These are phyloP conservation scores for Uropsilus gracilis DNA, from an alignment of 2,113 vertebrate species.

Conservation along the genomic window DNA sequence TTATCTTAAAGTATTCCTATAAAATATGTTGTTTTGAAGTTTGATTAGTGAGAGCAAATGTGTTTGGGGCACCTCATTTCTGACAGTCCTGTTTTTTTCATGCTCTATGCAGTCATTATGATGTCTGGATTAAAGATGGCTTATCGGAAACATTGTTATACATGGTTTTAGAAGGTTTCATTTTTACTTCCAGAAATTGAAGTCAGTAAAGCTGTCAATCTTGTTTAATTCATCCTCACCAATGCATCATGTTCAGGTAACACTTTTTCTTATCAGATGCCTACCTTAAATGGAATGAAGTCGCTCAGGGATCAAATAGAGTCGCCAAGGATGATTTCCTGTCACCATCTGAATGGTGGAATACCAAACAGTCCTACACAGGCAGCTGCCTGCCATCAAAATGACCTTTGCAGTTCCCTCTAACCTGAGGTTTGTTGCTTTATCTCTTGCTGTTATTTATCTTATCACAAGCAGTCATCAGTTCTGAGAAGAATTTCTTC, in stretches of 20 bases:
- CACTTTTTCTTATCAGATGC: neutral
- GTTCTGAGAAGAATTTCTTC: neutral
- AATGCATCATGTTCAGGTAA: neutral
- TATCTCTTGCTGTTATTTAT: neutral
- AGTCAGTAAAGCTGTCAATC: neutral
- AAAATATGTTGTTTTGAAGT: slow-evolving; percentile 38
- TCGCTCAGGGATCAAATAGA: neutral
- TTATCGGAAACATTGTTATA: neutral
- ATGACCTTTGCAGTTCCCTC: neutral
- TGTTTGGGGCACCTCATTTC: neutral
- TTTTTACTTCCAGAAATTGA: slow-evolving; percentile 8
- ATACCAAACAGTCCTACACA: neutral
- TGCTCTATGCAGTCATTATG: neutral
- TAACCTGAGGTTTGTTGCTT: neutral
- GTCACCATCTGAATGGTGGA: neutral
- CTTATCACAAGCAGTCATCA: neutral
- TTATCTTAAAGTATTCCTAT: slow-evolving; percentile 2
- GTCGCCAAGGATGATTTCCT: neutral
- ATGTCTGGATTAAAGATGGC: neutral
- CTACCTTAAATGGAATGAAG: neutral
- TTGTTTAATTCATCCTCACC: slow-evolving; percentile 15
- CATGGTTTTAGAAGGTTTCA: neutral
- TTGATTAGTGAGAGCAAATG: slow-evolving; percentile 18
- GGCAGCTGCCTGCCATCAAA: neutral
- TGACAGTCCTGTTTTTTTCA: neutral